Conservation (phyloP, 2,113 vertebrate species). For the Phrynosoma platyrhinos region DNA sequence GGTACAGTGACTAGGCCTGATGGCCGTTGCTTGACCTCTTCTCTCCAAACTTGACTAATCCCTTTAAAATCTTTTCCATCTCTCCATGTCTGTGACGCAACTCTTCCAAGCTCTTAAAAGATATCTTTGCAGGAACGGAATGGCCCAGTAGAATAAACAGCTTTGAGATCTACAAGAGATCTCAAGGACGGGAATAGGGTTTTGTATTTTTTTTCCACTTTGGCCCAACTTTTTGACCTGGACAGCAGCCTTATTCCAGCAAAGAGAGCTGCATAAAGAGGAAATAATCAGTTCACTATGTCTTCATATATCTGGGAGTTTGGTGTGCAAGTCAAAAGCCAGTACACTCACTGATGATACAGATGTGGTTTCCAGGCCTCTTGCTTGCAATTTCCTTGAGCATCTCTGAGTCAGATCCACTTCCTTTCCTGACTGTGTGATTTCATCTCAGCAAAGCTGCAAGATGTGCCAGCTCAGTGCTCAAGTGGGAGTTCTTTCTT, state of each 20-base stretch:
- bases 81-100: too few species aligned
- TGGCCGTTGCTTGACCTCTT: not conserved
- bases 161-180: not conserved
- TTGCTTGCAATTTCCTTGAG: not conserved
- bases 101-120: not conserved
- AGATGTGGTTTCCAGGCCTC: not conserved
- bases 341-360: not conserved
- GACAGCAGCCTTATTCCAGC: not conserved
- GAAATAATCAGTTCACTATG: not conserved
- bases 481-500: too few species aligned
- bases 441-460: slow-evolving; percentile 2
- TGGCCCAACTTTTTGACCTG: not conserved
- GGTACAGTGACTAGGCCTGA: too few species aligned
- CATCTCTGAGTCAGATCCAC: slow-evolving; percentile 52
- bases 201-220: too few species aligned
- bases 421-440: not conserved
- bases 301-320: not conserved
- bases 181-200: not conserved
- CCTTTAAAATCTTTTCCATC: not conserved
- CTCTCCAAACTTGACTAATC: not conserved
- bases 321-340: not conserved
- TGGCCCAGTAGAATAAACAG: too few species aligned
- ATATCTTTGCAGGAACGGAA: not conserved
- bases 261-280: slow-evolving; percentile 7
- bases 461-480: too few species aligned